Percentiles rank a stretch among this genome's conserved stretches.
Evolutionary conservation across 2,113 vertebrate species (phyloP).

Genomic region (Pheucticus melanocephalus): DNA sequence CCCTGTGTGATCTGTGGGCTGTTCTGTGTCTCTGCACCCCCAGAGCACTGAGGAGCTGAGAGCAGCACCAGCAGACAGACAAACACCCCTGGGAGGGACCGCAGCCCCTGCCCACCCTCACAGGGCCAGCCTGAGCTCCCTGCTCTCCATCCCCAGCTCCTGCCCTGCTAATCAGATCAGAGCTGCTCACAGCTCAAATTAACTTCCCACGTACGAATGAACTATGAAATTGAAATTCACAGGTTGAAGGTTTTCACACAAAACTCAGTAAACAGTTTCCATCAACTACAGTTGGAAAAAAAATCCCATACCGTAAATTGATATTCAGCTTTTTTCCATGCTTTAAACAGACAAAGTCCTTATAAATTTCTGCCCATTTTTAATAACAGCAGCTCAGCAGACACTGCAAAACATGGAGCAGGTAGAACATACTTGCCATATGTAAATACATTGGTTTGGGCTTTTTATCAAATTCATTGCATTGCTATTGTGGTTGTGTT

Average conservation of each 20-base stretch:
- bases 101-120: accelerated
- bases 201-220: background rate
- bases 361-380: background rate
- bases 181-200: background rate
- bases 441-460: background rate
- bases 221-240: conserved; percentile 1
- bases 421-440: background rate
- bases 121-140: accelerated
- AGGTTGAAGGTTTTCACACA: background rate
- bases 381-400: background rate
- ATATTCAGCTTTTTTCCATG: background rate
- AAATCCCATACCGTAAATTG: background rate
- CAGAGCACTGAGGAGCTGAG: accelerated
- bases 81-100: accelerated
- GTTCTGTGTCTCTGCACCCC: accelerated
- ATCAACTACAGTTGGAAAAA: background rate
- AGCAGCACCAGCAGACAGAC: accelerated
- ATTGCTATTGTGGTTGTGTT: background rate
- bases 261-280: background rate
- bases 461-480: background rate
- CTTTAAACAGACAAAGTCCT: background rate
- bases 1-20: accelerated
- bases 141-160: accelerated
- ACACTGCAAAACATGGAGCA: background rate
- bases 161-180: background rate